Conservation (phyloP, 2,797 vertebrate genomes). For the Okamejei kenojei region DNA sequence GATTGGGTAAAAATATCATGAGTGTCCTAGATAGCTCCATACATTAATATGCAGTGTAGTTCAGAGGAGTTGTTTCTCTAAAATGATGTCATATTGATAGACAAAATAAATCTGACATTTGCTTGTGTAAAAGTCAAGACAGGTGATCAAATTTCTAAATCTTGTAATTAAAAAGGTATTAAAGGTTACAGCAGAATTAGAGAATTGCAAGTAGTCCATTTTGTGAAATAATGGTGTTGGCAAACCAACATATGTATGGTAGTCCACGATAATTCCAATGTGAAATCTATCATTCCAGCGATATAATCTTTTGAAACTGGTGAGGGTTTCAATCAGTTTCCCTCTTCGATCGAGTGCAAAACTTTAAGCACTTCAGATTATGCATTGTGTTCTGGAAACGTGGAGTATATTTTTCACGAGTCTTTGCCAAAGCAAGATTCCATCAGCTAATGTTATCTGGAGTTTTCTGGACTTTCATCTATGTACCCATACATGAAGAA, state of each 20-base stretch:
- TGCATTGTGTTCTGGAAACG: background rate
- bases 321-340: background rate
- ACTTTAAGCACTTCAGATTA: background rate
- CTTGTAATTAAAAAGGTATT: constrained; percentile 24
- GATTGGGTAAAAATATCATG: background rate
- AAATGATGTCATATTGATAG: background rate
- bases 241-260: background rate
- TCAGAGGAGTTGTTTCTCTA: background rate
- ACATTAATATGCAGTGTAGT: background rate
- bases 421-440: background rate
- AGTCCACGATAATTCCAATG: background rate
- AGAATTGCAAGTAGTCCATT: background rate
- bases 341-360: background rate
- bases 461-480: background rate
- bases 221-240: background rate
- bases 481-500: background rate
- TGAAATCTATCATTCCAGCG: background rate
- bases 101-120: background rate
- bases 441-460: background rate
- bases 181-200: background rate
- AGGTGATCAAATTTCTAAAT: background rate
- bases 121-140: constrained; percentile 19
- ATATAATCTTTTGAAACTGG: background rate
- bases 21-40: background rate
- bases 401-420: background rate